phyloP scores from a whole-genome alignment of 2,113 vertebrate genomes.

The Otocyon megalotis region DNA sequence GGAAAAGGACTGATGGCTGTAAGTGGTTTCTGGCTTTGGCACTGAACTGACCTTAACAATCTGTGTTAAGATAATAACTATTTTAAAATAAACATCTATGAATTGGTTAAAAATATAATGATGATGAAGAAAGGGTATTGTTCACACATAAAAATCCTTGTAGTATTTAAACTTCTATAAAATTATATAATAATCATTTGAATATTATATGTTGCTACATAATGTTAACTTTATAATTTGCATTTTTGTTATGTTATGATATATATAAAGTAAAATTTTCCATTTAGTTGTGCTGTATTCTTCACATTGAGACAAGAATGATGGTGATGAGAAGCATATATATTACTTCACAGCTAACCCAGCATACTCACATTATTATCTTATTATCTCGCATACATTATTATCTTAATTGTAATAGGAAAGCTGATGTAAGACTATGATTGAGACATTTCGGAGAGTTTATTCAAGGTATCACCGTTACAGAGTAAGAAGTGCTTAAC shows the following conservation, averaged over 20 bases:
- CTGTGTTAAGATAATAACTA: neutral
- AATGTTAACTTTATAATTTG: neutral
- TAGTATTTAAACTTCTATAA: neutral
- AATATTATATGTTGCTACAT: neutral
- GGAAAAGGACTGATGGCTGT: neutral
- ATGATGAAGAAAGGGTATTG: neutral
- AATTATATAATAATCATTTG: neutral
- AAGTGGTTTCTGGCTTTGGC: neutral
- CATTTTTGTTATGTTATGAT: neutral
- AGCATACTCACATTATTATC: too few relatives aligned
- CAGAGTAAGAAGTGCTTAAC: neutral
- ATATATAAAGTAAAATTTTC: neutral
- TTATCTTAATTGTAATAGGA: neutral
- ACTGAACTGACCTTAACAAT: neutral
- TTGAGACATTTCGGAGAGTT: neutral
- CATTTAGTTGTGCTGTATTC: neutral
- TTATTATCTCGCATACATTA: too few relatives aligned
- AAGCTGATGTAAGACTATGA: neutral
- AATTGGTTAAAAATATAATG: neutral
- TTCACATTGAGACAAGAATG: neutral
- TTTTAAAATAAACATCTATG: neutral
- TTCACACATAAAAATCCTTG: neutral
- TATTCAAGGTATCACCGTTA: neutral
- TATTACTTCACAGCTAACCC: too few relatives aligned
- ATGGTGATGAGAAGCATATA: neutral